These are phyloP conservation scores for Drosophila pseudoananassae DNA, from an alignment of 1,140 invertebrate genomes.

Conservation along the genomic window DNA sequence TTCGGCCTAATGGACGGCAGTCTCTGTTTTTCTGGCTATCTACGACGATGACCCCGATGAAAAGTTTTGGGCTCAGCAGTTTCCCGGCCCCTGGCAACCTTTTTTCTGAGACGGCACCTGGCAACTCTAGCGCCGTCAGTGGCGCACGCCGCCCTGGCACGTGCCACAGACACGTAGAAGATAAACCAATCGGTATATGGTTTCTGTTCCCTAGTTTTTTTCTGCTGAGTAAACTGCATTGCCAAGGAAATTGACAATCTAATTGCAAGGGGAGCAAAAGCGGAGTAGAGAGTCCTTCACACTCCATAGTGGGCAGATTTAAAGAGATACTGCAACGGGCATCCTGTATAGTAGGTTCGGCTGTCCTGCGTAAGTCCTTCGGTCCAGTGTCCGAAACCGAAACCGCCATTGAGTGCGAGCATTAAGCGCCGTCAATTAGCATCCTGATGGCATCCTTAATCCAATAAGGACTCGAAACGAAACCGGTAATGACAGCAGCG, in stretches of 20 bases:
- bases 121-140: conserved; percentile 14
- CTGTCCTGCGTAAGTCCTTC: too few relatives aligned
- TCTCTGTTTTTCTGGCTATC: conserved; percentile 13
- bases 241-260: conserved; percentile 51
- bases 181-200: conserved; percentile 38
- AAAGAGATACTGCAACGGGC: too few relatives aligned
- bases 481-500: conserved; percentile 64
- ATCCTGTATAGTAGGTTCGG: too few relatives aligned
- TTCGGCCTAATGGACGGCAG: background rate
- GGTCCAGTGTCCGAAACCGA: background rate
- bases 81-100: background rate
- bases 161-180: conserved; percentile 60
- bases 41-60: conserved; percentile 14
- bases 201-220: background rate
- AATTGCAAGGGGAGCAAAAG: conserved; percentile 54
- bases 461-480: conserved; percentile 80
- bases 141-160: conserved; percentile 16
- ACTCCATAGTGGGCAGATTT: background rate
- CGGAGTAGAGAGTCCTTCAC: conserved; percentile 21
- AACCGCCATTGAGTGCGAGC: conserved; percentile 27
- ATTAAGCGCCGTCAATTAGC: conserved; percentile 77
- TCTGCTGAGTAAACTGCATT: conserved; percentile 17
- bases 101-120: background rate
- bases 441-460: conserved; percentile 67
- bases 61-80: conserved; percentile 18